Percentiles rank a stretch among this genome's conserved stretches.
phyloP scores from a whole-genome alignment of 2,888 invertebrate species.

The Rotaria magnacalcarata region DNA sequence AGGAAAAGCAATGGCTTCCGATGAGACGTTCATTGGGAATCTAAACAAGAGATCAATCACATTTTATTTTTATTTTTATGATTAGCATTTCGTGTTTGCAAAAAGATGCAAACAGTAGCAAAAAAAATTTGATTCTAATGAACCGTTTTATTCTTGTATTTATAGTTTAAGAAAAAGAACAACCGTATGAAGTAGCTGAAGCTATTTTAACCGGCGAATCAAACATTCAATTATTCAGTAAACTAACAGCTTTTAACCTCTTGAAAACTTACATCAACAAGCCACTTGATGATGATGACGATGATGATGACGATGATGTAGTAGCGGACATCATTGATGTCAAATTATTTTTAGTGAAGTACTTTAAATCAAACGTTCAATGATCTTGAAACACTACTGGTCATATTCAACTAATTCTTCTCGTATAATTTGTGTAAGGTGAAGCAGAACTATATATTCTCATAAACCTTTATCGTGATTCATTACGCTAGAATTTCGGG shows the following conservation, averaged over 20 bases:
- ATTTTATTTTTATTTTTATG: neutral
- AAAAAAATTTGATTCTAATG: neutral
- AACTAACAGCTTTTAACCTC: constrained; percentile 10
- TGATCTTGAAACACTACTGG: neutral
- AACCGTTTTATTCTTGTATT: neutral
- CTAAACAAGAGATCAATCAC: neutral
- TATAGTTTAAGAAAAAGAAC: neutral
- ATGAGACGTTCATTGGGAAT: neutral
- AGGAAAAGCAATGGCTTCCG: neutral
- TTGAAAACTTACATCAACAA: constrained; percentile 9
- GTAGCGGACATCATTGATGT: neutral
- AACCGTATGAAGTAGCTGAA: neutral
- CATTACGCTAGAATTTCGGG: neutral
- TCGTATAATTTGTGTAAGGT: too few species aligned
- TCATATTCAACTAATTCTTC: too few species aligned
- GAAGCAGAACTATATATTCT: too few species aligned
- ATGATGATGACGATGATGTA: neutral
- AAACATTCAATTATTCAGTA: neutral
- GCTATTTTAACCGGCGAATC: neutral
- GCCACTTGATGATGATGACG: neutral
- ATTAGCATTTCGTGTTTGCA: neutral
- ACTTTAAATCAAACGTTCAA: neutral
- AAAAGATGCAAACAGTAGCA: neutral
- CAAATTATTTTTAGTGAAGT: neutral
- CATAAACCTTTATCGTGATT: neutral